Base-by-base conservation (phyloP, 2,888 invertebrate genomes). In the Pasiphila rectangulata region DNA sequence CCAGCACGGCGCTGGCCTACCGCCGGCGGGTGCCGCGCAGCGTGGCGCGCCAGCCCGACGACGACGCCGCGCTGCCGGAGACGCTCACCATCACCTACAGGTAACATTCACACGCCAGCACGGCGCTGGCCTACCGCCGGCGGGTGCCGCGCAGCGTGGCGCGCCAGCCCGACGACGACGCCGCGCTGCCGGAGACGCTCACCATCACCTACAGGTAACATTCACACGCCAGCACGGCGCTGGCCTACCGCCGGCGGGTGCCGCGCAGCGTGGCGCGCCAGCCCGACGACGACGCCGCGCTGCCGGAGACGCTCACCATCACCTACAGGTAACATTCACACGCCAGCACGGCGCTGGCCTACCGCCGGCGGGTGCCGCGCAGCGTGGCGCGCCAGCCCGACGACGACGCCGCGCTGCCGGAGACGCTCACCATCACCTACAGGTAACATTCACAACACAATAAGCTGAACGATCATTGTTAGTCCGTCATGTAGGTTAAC, bases 1-100 rank as follows among this genome's bases (percentile, higher is more conserved):
- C n/a, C n/a, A n/a, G n/a, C n/a, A 30, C 30, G 2, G 30, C 92
- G 15, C 89, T 94, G 30, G 77, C 85, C 36, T 95, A 94, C 77
- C 68, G 75, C 45, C 90, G 93, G 63, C 78, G 78, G 5, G 82
- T 78, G 56, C 85, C 80, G 54, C 58, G 41, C 30, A 4, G 29
- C 35, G 43, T 20, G 63, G 35, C 20, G 62, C 57, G 34, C 51
- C 27, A 55, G 30, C 30, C 62, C 38, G 52, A 52, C 56, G 50
- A 60, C 54, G 50, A 44, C 46, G 44, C 51, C 13, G 54, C 67
- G 46, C 65, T 56, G 61, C 72, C 76, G 23, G 63, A 65, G 30
- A 54, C 72, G 19, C 80, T 87, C 67, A 79, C 82, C 55, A 69
- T 85, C 67, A 79, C 80, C 0, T 86, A 86, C 77, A 76, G 82